phyloP scores from a whole-genome alignment of 2,797 vertebrate genomes.

The Diplodus puntazzo region DNA sequence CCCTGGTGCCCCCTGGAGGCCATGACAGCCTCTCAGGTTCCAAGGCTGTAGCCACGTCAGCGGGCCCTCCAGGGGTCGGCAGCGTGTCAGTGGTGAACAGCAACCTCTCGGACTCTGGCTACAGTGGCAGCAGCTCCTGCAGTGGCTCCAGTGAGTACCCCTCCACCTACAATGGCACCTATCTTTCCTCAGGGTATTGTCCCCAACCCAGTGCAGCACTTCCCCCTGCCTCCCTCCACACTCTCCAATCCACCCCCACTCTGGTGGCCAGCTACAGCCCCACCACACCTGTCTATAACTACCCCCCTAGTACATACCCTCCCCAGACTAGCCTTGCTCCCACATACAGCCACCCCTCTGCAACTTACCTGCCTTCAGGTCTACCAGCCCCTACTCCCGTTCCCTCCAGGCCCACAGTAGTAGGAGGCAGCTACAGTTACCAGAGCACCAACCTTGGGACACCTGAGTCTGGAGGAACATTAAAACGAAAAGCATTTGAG shows the following conservation, averaged over 20 bases:
- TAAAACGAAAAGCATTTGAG: slow-evolving; percentile 96
- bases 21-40: slow-evolving; percentile 89
- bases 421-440: slow-evolving; percentile 90
- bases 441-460: slow-evolving; percentile 84
- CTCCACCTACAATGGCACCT: slow-evolving; percentile 91
- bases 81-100: slow-evolving; percentile 87
- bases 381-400: slow-evolving; percentile 90
- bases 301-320: slow-evolving; percentile 87
- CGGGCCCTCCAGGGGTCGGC: slow-evolving; percentile 85
- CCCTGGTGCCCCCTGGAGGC: slow-evolving; percentile 87
- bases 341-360: slow-evolving; percentile 88
- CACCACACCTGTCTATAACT: slow-evolving; percentile 92
- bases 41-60: slow-evolving; percentile 83
- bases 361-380: slow-evolving; percentile 90
- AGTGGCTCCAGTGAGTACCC: slow-evolving; percentile 89
- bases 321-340: slow-evolving; percentile 87
- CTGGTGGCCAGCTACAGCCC: slow-evolving; percentile 91
- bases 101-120: slow-evolving; percentile 89
- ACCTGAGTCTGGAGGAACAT: slow-evolving; percentile 81
- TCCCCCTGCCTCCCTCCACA: slow-evolving; percentile 89
- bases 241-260: slow-evolving; percentile 88
- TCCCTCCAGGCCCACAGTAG: slow-evolving; percentile 86
- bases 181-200: slow-evolving; percentile 94
- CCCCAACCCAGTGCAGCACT: slow-evolving; percentile 88
- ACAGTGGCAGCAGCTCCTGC: slow-evolving; percentile 88